phyloP scores from a whole-genome alignment of 2,888 invertebrate genomes.

The Chorisops tibialis region DNA sequence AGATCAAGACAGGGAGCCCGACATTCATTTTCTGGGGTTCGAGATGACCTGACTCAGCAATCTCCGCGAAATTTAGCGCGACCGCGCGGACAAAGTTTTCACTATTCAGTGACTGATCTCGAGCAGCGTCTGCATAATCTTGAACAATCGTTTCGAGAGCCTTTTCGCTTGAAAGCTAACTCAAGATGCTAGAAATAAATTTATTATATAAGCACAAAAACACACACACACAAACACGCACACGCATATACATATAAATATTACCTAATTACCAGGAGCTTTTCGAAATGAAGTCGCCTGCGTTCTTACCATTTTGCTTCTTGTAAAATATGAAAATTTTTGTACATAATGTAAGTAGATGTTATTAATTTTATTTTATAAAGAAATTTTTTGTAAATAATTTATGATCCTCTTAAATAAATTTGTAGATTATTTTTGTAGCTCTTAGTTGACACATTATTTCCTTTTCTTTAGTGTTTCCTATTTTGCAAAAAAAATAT shows the following conservation, averaged over 20 bases:
- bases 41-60: constrained; percentile 49
- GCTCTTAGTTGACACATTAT: no score
- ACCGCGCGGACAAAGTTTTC: constrained; percentile 46
- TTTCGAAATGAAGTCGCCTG: not conserved
- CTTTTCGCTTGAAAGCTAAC: constrained; percentile 46
- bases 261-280: not conserved
- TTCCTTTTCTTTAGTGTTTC: no score
- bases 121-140: constrained; percentile 50
- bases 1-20: constrained; percentile 39
- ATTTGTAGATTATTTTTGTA: no score
- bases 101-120: constrained; percentile 51
- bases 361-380: not conserved
- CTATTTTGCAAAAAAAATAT: no score
- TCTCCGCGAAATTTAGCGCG: constrained; percentile 47
- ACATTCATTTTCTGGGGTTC: constrained; percentile 51
- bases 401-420: no score
- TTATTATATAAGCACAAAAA: not conserved
- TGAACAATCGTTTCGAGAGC: constrained; percentile 45
- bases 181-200: constrained; percentile 38
- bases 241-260: not conserved
- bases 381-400: not conserved
- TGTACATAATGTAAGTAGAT: not conserved
- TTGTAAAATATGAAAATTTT: constrained; percentile 1
- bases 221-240: not conserved
- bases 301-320: not conserved